Percentiles rank a stretch among this genome's conserved stretches.
phyloP scores from a whole-genome alignment of 1,140 invertebrate species.

The Drosophila bocqueti region DNA sequence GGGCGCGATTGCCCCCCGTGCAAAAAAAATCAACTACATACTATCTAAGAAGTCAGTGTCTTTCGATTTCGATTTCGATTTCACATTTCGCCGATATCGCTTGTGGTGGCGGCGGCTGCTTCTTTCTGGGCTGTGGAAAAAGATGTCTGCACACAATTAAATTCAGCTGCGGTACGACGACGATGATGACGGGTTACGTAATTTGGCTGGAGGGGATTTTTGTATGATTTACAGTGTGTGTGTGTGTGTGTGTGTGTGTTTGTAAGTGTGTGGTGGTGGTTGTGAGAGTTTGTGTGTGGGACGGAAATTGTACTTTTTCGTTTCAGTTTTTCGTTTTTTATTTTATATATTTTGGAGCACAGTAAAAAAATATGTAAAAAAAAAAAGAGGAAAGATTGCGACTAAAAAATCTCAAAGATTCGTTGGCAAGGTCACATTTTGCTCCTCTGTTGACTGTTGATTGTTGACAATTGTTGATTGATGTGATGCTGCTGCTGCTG shows the following conservation, averaged over 20 bases:
- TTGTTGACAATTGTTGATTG: conserved; percentile 69
- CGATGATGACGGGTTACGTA: conserved; percentile 27
- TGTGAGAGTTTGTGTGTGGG: conserved; percentile 10
- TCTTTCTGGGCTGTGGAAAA: conserved; percentile 67
- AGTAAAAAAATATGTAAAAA: conserved; percentile 44
- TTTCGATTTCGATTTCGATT: conserved; percentile 45
- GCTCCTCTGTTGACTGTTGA: conserved; percentile 50
- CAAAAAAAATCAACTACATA: conserved; percentile 66
- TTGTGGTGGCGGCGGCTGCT: conserved; percentile 57
- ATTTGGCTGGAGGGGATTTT: conserved; percentile 28
- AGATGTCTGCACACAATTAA: conserved; percentile 80
- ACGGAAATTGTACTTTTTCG: background rate
- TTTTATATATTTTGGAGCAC: background rate
- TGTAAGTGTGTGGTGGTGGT: conserved; percentile 12
- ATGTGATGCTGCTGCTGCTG: conserved; percentile 42
- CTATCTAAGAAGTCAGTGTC: conserved; percentile 61
- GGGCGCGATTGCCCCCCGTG: conserved; percentile 58
- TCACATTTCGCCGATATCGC: conserved; percentile 56
- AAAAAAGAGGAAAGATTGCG: background rate
- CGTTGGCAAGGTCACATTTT: conserved; percentile 31
- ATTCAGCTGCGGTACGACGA: conserved; percentile 47
- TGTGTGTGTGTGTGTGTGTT: background rate
- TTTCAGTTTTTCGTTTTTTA: conserved; percentile 9
- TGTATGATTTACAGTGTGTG: conserved; percentile 12
- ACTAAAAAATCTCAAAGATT: conserved; percentile 12